phyloP scores from a whole-genome alignment of 1,140 invertebrate genomes.

The Brachionus rotundiformis region DNA sequence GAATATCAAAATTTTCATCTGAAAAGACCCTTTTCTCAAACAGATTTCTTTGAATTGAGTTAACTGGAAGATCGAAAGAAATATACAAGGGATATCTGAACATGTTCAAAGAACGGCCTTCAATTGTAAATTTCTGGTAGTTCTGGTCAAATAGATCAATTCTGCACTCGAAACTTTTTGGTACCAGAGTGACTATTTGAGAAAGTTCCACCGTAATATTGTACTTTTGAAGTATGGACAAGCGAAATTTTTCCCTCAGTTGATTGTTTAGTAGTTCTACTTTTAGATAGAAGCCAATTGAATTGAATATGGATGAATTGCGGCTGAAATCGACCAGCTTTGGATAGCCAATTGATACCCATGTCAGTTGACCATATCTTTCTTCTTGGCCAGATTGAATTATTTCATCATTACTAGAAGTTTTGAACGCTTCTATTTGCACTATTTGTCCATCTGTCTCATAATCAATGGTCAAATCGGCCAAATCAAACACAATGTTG shows the following conservation, averaged over 20 bases:
- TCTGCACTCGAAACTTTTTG: not conserved
- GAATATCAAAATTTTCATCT: not conserved
- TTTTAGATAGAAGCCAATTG: not conserved
- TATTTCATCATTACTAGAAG: not conserved
- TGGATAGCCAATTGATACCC: not conserved
- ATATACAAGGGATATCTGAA: not conserved
- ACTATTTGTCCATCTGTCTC: not conserved
- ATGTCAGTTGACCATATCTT: not conserved
- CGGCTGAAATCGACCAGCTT: not conserved
- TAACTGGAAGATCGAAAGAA: not conserved
- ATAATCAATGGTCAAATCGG: slow-evolving; percentile 20
- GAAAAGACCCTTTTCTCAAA: not conserved
- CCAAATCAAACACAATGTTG: slow-evolving; percentile 20
- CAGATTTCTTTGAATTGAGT: not conserved
- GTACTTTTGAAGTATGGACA: not conserved
- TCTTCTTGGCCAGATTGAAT: not conserved
- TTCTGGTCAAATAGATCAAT: not conserved
- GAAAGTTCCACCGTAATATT: not conserved
- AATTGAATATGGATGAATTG: not conserved
- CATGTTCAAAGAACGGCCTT: not conserved
- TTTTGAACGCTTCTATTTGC: slow-evolving; percentile 6
- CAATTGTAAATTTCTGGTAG: not conserved
- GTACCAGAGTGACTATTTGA: not conserved
- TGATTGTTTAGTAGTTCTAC: not conserved
- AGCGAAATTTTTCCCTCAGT: not conserved